Evolutionary conservation across 1,140 invertebrate genomes (phyloP).

Genomic region (Akabosia matsudoensis): DNA sequence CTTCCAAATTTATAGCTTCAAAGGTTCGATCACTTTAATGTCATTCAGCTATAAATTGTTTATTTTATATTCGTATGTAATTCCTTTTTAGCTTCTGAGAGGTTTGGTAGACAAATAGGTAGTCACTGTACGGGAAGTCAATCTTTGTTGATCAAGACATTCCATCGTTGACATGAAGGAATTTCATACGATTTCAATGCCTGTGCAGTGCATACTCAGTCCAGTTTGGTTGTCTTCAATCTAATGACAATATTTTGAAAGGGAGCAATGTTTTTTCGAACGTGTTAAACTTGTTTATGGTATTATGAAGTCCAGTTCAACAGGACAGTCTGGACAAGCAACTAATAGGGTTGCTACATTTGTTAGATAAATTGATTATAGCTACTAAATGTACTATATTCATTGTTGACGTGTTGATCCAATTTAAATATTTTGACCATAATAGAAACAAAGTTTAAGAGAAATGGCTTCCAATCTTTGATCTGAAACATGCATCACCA

Average conservation of each 20-base stretch:
- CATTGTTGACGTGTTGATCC: background rate
- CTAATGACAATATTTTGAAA: too few species aligned
- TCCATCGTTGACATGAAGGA: background rate
- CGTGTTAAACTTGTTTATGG: too few species aligned
- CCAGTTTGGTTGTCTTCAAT: too few species aligned
- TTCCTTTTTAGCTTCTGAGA: background rate
- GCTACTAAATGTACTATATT: background rate
- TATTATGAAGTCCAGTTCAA: too few species aligned
- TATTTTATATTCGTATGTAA: background rate
- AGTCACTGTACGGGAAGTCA: background rate
- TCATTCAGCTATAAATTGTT: conserved; percentile 12
- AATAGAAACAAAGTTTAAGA: too few species aligned
- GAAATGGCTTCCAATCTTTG: too few species aligned
- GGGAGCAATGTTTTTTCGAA: too few species aligned
- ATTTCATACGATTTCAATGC: background rate
- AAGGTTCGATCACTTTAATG: background rate
- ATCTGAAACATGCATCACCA: too few species aligned
- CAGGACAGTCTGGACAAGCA: background rate
- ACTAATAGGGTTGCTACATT: background rate
- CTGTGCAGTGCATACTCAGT: too few species aligned
- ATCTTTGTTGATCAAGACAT: conserved; percentile 4
- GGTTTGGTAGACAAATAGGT: background rate
- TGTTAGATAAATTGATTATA: background rate
- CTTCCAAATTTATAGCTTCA: background rate
- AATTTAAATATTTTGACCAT: background rate